These are phyloP conservation scores for Lissocephala sabroskyi DNA, from an alignment of 2,888 invertebrate genomes.

Conservation along the genomic window DNA sequence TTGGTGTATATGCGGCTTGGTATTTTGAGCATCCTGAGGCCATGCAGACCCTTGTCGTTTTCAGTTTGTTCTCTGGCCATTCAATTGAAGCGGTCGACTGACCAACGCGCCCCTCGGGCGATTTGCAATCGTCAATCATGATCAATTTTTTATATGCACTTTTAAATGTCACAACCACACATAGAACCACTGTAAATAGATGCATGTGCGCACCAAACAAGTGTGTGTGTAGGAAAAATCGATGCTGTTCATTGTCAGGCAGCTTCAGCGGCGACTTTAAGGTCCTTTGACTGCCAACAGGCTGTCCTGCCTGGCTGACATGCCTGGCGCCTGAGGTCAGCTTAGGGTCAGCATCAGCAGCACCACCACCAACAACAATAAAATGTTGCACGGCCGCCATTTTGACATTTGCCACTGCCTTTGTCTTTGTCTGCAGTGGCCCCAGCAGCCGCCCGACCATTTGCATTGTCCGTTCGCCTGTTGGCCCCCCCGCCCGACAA, in stretches of 20 bases:
- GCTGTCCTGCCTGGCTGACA: slow-evolving; percentile 2
- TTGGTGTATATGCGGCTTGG: slow-evolving; percentile 28
- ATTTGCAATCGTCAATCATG: slow-evolving; percentile 36
- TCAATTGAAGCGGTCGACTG: too few species aligned
- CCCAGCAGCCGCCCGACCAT: slow-evolving; percentile 24
- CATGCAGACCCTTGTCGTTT: too few species aligned
- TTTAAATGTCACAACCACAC: slow-evolving; percentile 32
- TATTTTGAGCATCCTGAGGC: slow-evolving; percentile 38
- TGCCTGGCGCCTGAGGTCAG: slow-evolving; percentile 38
- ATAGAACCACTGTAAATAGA: slow-evolving; percentile 9
- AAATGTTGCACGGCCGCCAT: slow-evolving; percentile 39
- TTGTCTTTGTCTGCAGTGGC: slow-evolving; percentile 53
- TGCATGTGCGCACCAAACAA: too few species aligned
- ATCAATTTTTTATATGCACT: slow-evolving; percentile 55
- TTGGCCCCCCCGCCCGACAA: slow-evolving; percentile 3
- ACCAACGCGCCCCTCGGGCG: slow-evolving; percentile 10
- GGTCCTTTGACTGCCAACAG: not conserved
- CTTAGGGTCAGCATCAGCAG: slow-evolving; percentile 34
- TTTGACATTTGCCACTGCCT: slow-evolving; percentile 51
- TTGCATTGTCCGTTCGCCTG: slow-evolving; percentile 41
- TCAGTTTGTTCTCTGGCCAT: too few species aligned
- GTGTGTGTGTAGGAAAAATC: not conserved
- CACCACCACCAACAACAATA: slow-evolving; percentile 9
- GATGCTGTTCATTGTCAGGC: slow-evolving; percentile 5
- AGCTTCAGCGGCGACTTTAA: slow-evolving; percentile 8